Base-by-base conservation (phyloP, 2,888 invertebrate species). In the Lingula anatina region DNA sequence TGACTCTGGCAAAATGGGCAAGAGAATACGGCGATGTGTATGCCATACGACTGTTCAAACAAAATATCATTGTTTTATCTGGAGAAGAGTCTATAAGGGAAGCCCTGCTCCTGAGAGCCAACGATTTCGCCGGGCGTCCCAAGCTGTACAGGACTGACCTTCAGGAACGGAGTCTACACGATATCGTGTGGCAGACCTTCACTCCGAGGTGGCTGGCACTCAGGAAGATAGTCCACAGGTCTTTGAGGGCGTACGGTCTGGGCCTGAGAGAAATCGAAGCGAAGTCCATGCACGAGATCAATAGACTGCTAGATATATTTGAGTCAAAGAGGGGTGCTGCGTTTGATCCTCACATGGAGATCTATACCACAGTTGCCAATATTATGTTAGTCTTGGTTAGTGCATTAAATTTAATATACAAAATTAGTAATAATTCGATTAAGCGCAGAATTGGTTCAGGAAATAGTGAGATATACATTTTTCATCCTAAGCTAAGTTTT, bases 171-270 rank as follows among this genome's bases (percentile, higher is more conserved):
- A 51, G 58, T 44, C 49, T 47, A 35, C 55, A 65, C 38, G 65
- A 65, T 9, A 62, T 68, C 5, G 67, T 68, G 12, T 68, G 67
- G 67, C 67, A 68, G 51, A 64, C 65, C 0, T 66, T 63, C 47
- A 65, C 61, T 2, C 56, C 59, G 1, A 64, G 65, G 50, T 51
- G 66, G n/a, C 48, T 54, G 52, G 61, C 64, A 50, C 55, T 67
- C 20, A 47, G 67, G 25, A 65, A 65, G 44, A 57, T 56, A 23
- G 57, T 60, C 1, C 40, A 59, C 18, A 59, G 55, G 23, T 63
- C 60, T 20, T 44, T 65, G 39, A 59, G 56, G 38, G 62, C 61
- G 60, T 64, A 62, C 44, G 62, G 64, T 2, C 42, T 51, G 2
- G 64, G 65, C 5, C 46, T 62, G 26, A 56, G 57, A 20, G 50